These are phyloP conservation scores for Sturnus vulgaris DNA, from an alignment of 2,113 vertebrate species.

Conservation along the genomic window DNA sequence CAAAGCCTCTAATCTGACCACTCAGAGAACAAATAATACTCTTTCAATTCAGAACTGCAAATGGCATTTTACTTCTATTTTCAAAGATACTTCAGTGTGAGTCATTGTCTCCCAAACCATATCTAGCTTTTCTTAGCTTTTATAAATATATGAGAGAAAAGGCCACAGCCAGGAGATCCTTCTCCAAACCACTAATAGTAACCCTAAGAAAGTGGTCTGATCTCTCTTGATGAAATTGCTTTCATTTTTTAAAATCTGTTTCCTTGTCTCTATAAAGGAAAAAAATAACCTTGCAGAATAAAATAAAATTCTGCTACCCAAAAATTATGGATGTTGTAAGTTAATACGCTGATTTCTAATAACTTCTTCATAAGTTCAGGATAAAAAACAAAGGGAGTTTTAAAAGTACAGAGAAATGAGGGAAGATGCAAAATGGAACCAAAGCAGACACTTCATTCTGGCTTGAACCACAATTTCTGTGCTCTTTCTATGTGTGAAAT, in stretches of 20 bases:
- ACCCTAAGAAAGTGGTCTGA: background rate
- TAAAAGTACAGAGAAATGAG: background rate
- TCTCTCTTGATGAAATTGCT: background rate
- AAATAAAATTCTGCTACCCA: background rate
- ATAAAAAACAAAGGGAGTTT: background rate
- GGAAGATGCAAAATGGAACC: background rate
- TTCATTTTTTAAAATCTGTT: background rate
- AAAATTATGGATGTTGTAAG: background rate
- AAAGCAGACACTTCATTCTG: background rate
- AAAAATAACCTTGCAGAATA: background rate
- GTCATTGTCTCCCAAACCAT: slow-evolving; percentile 32
- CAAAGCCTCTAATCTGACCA: slow-evolving; percentile 42
- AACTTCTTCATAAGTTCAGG: background rate
- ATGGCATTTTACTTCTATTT: slow-evolving; percentile 56
- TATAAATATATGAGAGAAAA: slow-evolving; percentile 15
- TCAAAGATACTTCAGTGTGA: slow-evolving; percentile 8
- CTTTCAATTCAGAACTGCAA: slow-evolving; percentile 21
- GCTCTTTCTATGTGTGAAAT: background rate
- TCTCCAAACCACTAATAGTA: slow-evolving; percentile 46
- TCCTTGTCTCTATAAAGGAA: background rate
- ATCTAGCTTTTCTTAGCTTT: slow-evolving; percentile 50
- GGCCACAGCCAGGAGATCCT: background rate
- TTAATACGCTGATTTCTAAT: background rate
- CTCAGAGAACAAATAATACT: background rate
- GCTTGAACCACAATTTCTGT: background rate